Evolutionary conservation across 2,888 invertebrate genomes (phyloP).

Genomic region (Caenorhabditis sp.): DNA sequence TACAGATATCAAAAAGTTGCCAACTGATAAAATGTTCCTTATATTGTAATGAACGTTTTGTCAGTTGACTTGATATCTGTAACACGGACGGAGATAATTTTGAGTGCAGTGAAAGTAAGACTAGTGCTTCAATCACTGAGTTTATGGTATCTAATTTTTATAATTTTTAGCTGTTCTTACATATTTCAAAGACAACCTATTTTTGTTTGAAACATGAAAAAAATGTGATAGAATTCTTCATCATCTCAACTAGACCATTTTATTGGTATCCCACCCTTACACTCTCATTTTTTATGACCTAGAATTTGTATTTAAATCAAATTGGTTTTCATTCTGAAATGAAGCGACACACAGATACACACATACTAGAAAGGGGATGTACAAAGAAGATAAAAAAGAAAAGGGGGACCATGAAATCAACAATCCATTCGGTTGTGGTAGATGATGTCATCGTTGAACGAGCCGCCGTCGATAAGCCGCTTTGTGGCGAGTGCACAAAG

Average conservation of each 20-base stretch:
- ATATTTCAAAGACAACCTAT: too few relatives aligned
- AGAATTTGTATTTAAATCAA: background rate
- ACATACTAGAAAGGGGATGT: conserved; percentile 1
- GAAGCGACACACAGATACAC: background rate
- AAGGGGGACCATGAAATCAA: conserved; percentile 25
- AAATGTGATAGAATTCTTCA: too few relatives aligned
- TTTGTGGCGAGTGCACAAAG: conserved; percentile 69
- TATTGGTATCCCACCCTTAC: background rate
- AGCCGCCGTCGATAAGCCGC: conserved; percentile 67
- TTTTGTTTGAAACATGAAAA: conserved; percentile 42
- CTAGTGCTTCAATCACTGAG: too few relatives aligned
- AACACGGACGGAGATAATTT: too few relatives aligned
- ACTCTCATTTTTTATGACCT: conserved; percentile 28
- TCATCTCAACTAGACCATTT: background rate
- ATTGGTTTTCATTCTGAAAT: background rate
- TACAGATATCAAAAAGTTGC: too few relatives aligned
- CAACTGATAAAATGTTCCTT: too few relatives aligned
- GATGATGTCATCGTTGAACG: conserved; percentile 64
- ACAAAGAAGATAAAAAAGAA: conserved; percentile 4
- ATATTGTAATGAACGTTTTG: too few relatives aligned
- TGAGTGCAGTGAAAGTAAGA: too few relatives aligned
- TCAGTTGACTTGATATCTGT: too few relatives aligned
- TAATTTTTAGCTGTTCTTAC: too few relatives aligned
- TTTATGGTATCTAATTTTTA: too few relatives aligned
- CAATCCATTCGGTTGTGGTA: conserved; percentile 71